These are phyloP conservation scores for Rhagoletis zephyria DNA, from an alignment of 1,140 invertebrate species.

Conservation along the genomic window DNA sequence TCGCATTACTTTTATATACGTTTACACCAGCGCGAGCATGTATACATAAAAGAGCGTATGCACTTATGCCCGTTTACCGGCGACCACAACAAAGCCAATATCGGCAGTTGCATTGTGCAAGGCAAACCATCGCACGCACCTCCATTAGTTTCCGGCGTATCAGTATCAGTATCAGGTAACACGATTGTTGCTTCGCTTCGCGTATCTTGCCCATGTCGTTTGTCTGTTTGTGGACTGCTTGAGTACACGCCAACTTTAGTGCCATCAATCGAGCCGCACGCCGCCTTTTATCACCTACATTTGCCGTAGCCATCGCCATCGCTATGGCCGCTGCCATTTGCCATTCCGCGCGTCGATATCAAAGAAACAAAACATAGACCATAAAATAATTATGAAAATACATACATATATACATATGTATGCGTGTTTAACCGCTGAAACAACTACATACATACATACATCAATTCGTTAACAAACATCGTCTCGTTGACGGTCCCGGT, in stretches of 20 bases:
- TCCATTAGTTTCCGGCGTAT: neutral
- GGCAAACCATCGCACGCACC: neutral
- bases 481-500: neutral
- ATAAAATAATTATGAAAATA: slow-evolving; percentile 47
- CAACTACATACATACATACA: neutral
- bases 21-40: neutral
- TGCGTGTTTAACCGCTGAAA: neutral
- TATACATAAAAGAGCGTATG: neutral
- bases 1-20: neutral
- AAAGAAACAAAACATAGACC: slow-evolving; percentile 16
- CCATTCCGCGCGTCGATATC: slow-evolving; percentile 20
- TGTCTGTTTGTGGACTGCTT: neutral
- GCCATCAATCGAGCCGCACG: slow-evolving; percentile 47
- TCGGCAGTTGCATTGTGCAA: neutral
- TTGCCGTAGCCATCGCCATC: neutral
- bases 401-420: neutral
- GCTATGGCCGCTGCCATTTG: neutral
- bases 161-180: neutral
- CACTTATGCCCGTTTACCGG: slow-evolving; percentile 17
- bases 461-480: slow-evolving; percentile 3
- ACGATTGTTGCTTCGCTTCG: neutral
- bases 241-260: slow-evolving; percentile 11
- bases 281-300: slow-evolving; percentile 32
- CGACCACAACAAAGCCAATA: neutral
- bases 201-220: neutral